Conservation (phyloP, 2,797 vertebrate species). For the Cossypha dichroa region DNA sequence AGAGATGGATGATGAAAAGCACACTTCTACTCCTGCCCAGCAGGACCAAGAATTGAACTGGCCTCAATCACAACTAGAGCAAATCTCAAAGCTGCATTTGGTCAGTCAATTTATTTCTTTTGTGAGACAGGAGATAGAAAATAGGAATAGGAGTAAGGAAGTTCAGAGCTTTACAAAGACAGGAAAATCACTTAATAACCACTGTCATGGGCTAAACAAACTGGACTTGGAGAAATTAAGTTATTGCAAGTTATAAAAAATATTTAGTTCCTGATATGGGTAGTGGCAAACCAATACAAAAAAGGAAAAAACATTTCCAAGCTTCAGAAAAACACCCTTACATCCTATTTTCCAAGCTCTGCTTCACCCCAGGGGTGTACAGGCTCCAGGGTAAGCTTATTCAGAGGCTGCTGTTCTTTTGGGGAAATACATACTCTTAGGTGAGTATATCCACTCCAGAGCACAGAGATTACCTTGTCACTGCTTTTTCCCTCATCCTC, state of each 20-base stretch:
- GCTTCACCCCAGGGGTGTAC: background rate
- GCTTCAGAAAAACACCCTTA: background rate
- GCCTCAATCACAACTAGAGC: background rate
- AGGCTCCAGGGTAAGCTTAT: background rate
- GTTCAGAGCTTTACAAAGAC: background rate
- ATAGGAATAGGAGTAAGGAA: background rate
- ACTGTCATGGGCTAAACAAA: accelerated
- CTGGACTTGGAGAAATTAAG: background rate
- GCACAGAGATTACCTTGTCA: background rate
- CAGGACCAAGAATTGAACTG: background rate
- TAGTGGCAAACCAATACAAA: background rate
- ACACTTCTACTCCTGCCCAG: background rate
- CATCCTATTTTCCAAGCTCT: background rate
- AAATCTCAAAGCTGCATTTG: background rate
- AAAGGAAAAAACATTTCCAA: background rate
- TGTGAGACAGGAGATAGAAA: background rate
- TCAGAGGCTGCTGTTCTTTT: background rate
- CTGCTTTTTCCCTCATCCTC: background rate
- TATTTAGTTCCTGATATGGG: background rate
- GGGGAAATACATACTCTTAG: background rate
- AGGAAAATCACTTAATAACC: background rate
- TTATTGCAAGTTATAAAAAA: background rate
- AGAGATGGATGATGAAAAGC: background rate
- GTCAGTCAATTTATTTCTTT: background rate
- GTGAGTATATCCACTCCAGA: background rate